A percentile compares a stretch with the other conserved stretches of the same genome.
Evolutionary conservation across 2,113 vertebrate species (phyloP).

Genomic region (Petrocephalus microphthalmus): DNA sequence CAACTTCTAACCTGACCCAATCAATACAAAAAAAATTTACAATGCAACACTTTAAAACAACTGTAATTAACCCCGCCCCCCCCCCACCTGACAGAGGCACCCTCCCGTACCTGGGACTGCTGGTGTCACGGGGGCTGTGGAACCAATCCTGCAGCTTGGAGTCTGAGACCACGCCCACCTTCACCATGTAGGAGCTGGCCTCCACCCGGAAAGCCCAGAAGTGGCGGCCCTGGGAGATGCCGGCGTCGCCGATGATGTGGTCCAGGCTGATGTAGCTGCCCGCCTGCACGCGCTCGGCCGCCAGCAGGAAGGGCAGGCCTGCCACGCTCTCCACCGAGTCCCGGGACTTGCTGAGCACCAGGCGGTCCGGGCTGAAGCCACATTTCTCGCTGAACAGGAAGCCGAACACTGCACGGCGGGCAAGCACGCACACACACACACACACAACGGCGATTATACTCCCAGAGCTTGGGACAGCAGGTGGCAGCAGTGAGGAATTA

Average conservation of each 20-base stretch:
- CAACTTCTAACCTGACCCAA: not conserved
- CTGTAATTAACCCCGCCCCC: not conserved
- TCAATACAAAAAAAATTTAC: too few relatives aligned
- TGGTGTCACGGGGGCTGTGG: constrained; percentile 77
- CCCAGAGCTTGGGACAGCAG: not conserved
- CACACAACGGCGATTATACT: not conserved
- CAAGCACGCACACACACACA: not conserved
- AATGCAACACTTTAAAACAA: not conserved
- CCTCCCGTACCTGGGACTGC: constrained; percentile 79
- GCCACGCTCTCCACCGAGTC: constrained; percentile 83
- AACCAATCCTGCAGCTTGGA: constrained; percentile 88
- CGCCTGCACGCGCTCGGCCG: constrained; percentile 79
- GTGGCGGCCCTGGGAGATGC: constrained; percentile 83
- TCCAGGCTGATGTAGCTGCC: constrained; percentile 82
- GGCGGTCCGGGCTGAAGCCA: constrained; percentile 80
- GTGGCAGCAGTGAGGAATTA: not conserved
- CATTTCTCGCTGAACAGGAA: constrained; percentile 94
- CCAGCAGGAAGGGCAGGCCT: constrained; percentile 75
- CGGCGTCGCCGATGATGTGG: constrained; percentile 85
- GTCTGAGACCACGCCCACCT: constrained; percentile 85
- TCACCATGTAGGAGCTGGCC: constrained; percentile 82
- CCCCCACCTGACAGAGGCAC: not conserved
- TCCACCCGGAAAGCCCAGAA: constrained; percentile 91
- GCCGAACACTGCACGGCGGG: constrained; percentile 67
- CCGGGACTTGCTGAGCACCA: constrained; percentile 70